These are phyloP conservation scores for Tyto alba DNA, from an alignment of 2,113 vertebrate species.

Conservation along the genomic window DNA sequence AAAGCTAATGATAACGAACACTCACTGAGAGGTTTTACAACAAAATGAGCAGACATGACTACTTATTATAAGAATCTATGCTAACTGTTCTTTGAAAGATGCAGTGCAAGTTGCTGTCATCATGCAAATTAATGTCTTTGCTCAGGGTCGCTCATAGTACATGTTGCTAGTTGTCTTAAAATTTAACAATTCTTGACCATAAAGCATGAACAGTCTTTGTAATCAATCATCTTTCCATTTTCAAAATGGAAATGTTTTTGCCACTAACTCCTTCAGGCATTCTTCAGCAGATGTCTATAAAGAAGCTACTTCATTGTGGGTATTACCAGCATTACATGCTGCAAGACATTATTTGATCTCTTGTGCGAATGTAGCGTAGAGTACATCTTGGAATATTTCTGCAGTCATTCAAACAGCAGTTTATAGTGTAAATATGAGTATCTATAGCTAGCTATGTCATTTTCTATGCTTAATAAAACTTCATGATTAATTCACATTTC, in stretches of 20 bases:
- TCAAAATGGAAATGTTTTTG: neutral
- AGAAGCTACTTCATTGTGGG: neutral
- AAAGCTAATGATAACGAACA: neutral
- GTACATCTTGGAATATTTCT: neutral
- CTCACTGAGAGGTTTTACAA: neutral
- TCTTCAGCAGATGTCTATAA: neutral
- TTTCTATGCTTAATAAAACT: neutral
- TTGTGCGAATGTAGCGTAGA: rapidly evolving
- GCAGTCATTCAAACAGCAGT: neutral
- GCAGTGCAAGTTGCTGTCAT: neutral
- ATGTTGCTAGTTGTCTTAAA: neutral
- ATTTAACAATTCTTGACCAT: neutral
- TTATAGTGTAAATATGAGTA: neutral
- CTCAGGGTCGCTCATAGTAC: neutral
- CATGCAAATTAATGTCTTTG: neutral
- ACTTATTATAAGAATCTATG: neutral
- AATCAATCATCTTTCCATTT: neutral
- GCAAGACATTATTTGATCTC: neutral
- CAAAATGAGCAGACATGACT: neutral
- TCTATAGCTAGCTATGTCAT: neutral
- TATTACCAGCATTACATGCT: neutral
- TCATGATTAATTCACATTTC: neutral
- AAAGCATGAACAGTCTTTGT: neutral
- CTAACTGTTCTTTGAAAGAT: neutral
- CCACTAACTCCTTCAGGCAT: neutral